phyloP scores from a whole-genome alignment of 2,113 vertebrate genomes.

The Atrichornis clamosus region DNA sequence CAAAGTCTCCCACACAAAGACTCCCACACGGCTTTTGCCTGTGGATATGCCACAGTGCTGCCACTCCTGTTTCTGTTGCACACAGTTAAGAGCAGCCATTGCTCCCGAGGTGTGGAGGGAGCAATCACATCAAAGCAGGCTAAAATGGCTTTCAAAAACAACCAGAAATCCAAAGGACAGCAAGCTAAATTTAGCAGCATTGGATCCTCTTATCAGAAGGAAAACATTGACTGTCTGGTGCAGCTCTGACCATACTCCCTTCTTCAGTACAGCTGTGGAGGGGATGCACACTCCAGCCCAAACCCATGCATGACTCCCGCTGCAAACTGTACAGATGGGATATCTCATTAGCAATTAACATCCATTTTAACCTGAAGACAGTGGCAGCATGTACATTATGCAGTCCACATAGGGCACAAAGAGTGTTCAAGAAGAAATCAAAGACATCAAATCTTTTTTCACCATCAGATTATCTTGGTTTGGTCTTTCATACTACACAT shows the following conservation, averaged over 20 bases:
- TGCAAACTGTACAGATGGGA: not conserved
- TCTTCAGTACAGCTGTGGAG: not conserved
- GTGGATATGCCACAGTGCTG: no score
- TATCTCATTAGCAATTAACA: not conserved
- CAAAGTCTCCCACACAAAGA: not conserved
- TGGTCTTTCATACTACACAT: rapidly evolving
- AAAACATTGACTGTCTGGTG: no score
- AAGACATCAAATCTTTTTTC: not conserved
- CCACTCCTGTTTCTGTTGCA: not conserved
- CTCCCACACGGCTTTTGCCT: not conserved
- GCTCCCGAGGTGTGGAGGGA: not conserved
- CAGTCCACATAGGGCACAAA: not conserved
- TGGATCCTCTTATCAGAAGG: not conserved
- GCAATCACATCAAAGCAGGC: not conserved
- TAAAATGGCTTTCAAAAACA: not conserved
- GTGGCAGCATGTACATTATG: not conserved
- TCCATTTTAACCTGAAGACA: not conserved
- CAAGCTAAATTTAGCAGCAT: not conserved
- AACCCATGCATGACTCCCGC: not conserved
- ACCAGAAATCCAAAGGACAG: not conserved
- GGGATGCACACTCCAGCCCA: not conserved
- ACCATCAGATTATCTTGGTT: not conserved
- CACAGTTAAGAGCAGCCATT: not conserved
- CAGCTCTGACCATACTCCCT: not conserved
- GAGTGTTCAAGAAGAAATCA: not conserved